Conservation (phyloP, 2,888 invertebrate species). For the Drosophila ustulata region DNA sequence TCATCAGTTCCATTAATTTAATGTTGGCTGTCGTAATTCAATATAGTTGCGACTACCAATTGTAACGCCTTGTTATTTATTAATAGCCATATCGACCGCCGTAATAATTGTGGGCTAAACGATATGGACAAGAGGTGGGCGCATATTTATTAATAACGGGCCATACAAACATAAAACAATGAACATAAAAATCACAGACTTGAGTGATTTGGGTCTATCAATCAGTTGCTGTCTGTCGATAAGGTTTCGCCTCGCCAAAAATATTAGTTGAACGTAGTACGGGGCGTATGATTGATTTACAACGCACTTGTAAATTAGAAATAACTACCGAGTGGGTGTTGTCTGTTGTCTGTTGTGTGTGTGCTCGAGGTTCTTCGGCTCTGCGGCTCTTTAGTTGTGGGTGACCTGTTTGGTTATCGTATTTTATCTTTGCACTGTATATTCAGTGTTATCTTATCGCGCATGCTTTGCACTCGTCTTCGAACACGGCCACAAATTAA, state of each 20-base stretch:
- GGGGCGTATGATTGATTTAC: slow-evolving; percentile 67
- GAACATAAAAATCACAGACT: slow-evolving; percentile 26
- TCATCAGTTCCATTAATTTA: neutral
- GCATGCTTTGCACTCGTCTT: slow-evolving; percentile 21
- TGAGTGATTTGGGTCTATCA: slow-evolving; percentile 36
- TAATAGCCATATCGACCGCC: slow-evolving; percentile 16
- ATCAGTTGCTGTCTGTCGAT: slow-evolving; percentile 36
- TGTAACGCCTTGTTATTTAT: slow-evolving; percentile 5
- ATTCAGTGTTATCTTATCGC: slow-evolving; percentile 62
- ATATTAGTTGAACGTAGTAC: slow-evolving; percentile 31
- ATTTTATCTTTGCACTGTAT: slow-evolving; percentile 38
- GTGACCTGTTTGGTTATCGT: slow-evolving; percentile 52
- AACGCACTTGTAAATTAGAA: slow-evolving; percentile 57
- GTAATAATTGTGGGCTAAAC: slow-evolving; percentile 19
- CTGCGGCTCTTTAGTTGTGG: slow-evolving; percentile 7
- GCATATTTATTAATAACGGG: slow-evolving; percentile 40
- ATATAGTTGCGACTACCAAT: neutral
- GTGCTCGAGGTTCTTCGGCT: slow-evolving; percentile 10
- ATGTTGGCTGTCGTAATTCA: too few species aligned
- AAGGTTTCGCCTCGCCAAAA: slow-evolving; percentile 25
- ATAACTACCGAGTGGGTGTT: slow-evolving; percentile 10
- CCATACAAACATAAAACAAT: slow-evolving; percentile 19
- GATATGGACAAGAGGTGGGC: slow-evolving; percentile 1
- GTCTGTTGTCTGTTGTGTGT: slow-evolving; percentile 14
- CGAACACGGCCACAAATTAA: slow-evolving; percentile 68